These are phyloP conservation scores for Diachasmimorpha longicaudata DNA, from an alignment of 1,140 invertebrate species.

Conservation along the genomic window DNA sequence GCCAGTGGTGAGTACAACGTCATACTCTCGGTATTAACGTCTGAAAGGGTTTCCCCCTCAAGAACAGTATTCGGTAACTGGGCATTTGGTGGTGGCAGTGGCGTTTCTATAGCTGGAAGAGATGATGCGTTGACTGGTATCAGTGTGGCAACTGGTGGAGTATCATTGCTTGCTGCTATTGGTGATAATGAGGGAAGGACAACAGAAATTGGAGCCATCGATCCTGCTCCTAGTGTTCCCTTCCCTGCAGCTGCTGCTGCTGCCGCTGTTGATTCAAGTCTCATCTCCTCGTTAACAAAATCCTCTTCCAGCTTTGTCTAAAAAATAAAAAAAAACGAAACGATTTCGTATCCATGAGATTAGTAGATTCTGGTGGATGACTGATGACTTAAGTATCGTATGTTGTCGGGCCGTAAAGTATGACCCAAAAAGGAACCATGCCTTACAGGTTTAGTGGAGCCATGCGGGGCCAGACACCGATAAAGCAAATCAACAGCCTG, in stretches of 20 bases:
- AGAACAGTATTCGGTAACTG: slow-evolving; percentile 32
- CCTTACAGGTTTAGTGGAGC: slow-evolving; percentile 64
- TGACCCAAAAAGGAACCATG: slow-evolving; percentile 61
- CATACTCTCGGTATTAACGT: slow-evolving; percentile 40
- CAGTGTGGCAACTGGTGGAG: slow-evolving; percentile 36
- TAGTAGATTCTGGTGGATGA: slow-evolving; percentile 14
- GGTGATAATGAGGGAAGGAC: slow-evolving; percentile 55
- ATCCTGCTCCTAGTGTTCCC: background rate
- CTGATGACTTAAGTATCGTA: slow-evolving; percentile 25
- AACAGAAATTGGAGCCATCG: slow-evolving; percentile 49
- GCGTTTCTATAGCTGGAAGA: slow-evolving; percentile 29
- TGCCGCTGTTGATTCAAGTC: slow-evolving; percentile 36
- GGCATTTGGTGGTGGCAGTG: slow-evolving; percentile 32
- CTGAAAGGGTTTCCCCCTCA: slow-evolving; percentile 44
- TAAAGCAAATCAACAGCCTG: slow-evolving; percentile 65
- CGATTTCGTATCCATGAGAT: slow-evolving; percentile 22
- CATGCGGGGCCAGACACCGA: slow-evolving; percentile 64
- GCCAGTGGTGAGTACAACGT: slow-evolving; percentile 45
- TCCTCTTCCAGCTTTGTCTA: slow-evolving; percentile 60
- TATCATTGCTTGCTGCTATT: slow-evolving; percentile 35
- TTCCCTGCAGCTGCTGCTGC: background rate
- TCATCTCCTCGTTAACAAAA: slow-evolving; percentile 54
- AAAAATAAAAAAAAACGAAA: slow-evolving; percentile 34
- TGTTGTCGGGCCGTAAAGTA: slow-evolving; percentile 31
- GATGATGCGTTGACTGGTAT: slow-evolving; percentile 27